Percentiles rank a stretch among this genome's conserved stretches.
Evolutionary conservation across 1,140 invertebrate species (phyloP).

Genomic region (Acromyrmex charruanus): DNA sequence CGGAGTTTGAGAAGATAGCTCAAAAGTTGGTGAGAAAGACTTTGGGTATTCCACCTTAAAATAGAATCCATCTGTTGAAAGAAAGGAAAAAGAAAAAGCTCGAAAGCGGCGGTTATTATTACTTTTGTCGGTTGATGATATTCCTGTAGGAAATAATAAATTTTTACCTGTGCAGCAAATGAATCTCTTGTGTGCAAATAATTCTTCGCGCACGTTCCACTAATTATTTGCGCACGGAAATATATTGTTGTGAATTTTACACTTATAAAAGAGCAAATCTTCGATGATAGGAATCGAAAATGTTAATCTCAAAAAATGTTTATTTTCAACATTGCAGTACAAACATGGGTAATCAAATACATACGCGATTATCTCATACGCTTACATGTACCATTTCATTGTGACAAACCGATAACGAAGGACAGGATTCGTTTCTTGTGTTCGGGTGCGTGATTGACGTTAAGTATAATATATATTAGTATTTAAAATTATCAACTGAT

Average conservation of each 20-base stretch:
- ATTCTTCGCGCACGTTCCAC: not conserved
- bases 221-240: not conserved
- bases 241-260: not conserved
- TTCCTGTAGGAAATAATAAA: constrained; percentile 56
- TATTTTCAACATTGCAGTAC: constrained; percentile 81
- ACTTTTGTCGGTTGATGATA: constrained; percentile 1
- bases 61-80: constrained; percentile 36
- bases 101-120: constrained; percentile 46
- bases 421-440: constrained; percentile 61
- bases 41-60: constrained; percentile 89
- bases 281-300: not conserved
- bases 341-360: constrained; percentile 80
- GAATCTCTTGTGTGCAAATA: not conserved
- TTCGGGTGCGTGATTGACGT: constrained; percentile 46
- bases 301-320: constrained; percentile 77
- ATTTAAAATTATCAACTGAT: constrained; percentile 59
- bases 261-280: not conserved
- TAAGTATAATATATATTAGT: constrained; percentile 45
- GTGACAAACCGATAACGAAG: constrained; percentile 71
- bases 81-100: not conserved
- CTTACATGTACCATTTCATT: constrained; percentile 70
- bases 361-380: constrained; percentile 73
- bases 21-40: constrained; percentile 97
- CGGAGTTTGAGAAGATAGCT: constrained; percentile 97
- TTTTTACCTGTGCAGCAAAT: constrained; percentile 41